These are phyloP conservation scores for Porites lobata DNA, from an alignment of 92 coral and sea anemone genomes.

Conservation along the genomic window DNA sequence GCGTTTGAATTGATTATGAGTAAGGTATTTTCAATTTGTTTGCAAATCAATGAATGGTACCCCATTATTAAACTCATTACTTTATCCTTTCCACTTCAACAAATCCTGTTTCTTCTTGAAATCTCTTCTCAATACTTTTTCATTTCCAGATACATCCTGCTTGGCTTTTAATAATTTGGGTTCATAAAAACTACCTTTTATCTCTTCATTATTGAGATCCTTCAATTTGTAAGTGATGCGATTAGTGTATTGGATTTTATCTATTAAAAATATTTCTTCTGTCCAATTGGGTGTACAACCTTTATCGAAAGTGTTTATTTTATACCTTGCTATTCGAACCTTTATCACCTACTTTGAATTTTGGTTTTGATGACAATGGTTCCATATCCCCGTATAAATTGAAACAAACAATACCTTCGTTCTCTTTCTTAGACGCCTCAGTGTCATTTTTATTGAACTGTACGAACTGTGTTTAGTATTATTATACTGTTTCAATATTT, in stretches of 20 bases:
- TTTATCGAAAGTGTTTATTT: conserved; percentile 16
- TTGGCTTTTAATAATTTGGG: too few relatives aligned
- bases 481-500: too few relatives aligned
- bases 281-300: conserved; percentile 25
- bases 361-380: background rate
- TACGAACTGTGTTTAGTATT: conserved; percentile 16
- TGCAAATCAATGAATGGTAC: too few relatives aligned
- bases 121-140: too few relatives aligned
- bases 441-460: conserved; percentile 30
- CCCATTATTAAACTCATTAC: too few relatives aligned
- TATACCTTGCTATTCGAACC: conserved; percentile 28
- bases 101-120: too few relatives aligned
- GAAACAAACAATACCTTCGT: conserved; percentile 17
- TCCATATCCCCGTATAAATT: conserved; percentile 11
- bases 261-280: background rate
- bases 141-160: too few relatives aligned
- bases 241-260: conserved; percentile 4
- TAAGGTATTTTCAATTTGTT: too few relatives aligned
- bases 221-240: background rate
- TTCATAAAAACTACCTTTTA: too few relatives aligned
- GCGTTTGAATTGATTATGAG: too few relatives aligned
- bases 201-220: too few relatives aligned
- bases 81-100: too few relatives aligned
- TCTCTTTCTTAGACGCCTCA: conserved; percentile 18
- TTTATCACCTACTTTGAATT: conserved; percentile 38